Conservation (phyloP, 35 echinoderm and acorn worm species). For the Holothuria glaberrima region DNA sequence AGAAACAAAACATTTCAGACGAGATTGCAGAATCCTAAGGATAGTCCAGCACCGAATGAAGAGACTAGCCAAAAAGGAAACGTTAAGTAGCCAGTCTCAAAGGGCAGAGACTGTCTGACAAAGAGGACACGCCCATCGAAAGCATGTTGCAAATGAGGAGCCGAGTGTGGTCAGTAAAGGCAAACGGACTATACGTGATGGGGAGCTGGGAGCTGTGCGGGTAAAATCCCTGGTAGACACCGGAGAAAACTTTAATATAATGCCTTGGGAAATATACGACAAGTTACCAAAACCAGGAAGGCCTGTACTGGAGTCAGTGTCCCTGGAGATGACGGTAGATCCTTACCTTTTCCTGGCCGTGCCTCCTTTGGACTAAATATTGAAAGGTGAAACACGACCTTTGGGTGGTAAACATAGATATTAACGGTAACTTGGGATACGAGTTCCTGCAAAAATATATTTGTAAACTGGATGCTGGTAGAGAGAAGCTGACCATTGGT, state of each 20-base stretch:
- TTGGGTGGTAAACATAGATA: too few species aligned
- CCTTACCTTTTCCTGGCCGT: neutral
- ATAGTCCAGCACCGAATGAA: neutral
- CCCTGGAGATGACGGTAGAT: slow-evolving; percentile 9
- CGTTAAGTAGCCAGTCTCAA: slow-evolving; percentile 28
- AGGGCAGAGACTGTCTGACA: too few species aligned
- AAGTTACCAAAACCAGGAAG: slow-evolving; percentile 8
- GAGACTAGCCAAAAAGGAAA: slow-evolving; percentile 21
- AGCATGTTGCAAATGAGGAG: neutral
- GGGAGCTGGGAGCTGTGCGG: neutral
- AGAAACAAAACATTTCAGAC: neutral
- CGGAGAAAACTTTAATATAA: slow-evolving; percentile 25
- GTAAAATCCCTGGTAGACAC: slow-evolving; percentile 46
- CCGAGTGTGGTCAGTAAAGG: slow-evolving; percentile 10
- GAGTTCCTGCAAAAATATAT: slow-evolving; percentile 48
- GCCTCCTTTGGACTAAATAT: slow-evolving; percentile 44
- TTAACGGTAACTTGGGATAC: slow-evolving; percentile 60
- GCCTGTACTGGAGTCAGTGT: neutral
- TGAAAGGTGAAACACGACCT: slow-evolving; percentile 39
- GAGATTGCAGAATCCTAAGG: neutral
- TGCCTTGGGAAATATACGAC: neutral
- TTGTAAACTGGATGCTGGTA: slow-evolving; percentile 7
- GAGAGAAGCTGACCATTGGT: neutral
- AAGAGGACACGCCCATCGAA: slow-evolving; percentile 7
- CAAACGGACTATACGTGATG: slow-evolving; percentile 29